phyloP scores from a whole-genome alignment of 2,797 vertebrate genomes.

The Fistularia tabacaria region DNA sequence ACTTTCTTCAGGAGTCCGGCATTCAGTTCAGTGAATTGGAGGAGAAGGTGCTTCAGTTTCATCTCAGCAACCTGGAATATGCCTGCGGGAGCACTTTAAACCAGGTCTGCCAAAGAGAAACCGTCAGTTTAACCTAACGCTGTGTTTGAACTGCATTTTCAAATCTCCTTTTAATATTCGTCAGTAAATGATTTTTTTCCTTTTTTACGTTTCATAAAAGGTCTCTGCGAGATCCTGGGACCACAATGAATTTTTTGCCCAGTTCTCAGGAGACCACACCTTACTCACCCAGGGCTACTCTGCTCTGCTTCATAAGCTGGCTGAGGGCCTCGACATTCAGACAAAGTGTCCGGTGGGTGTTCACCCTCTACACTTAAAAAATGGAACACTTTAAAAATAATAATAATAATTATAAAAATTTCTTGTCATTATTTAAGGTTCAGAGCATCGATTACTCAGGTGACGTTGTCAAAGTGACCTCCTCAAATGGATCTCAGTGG shows the following conservation, averaged over 20 bases:
- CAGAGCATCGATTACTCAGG: conserved; percentile 87
- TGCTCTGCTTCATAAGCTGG: conserved; percentile 81
- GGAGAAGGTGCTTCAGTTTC: conserved; percentile 94
- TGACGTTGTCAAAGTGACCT: conserved; percentile 82
- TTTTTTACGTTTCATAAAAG: conserved; percentile 56
- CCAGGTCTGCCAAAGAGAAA: conserved; percentile 73
- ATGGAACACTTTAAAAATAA: background rate
- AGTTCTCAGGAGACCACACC: conserved; percentile 96
- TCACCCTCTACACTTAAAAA: background rate
- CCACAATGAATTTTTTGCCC: conserved; percentile 98
- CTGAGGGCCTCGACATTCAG: conserved; percentile 87
- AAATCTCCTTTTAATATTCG: background rate
- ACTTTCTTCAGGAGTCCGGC: conserved; percentile 92
- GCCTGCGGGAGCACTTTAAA: conserved; percentile 91
- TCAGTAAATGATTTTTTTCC: background rate
- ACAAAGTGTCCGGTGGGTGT: conserved; percentile 73
- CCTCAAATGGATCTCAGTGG: conserved; percentile 79
- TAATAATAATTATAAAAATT: background rate
- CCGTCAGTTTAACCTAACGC: no score
- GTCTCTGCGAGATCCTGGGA: conserved; percentile 97
- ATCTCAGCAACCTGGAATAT: conserved; percentile 95
- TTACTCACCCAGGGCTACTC: conserved; percentile 88
- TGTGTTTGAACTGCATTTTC: background rate
- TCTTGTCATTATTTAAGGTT: conserved; percentile 69
- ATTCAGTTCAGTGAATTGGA: conserved; percentile 93